These are phyloP conservation scores for Pachypeltis micranthus DNA, from an alignment of 1,140 invertebrate genomes.

Conservation along the genomic window DNA sequence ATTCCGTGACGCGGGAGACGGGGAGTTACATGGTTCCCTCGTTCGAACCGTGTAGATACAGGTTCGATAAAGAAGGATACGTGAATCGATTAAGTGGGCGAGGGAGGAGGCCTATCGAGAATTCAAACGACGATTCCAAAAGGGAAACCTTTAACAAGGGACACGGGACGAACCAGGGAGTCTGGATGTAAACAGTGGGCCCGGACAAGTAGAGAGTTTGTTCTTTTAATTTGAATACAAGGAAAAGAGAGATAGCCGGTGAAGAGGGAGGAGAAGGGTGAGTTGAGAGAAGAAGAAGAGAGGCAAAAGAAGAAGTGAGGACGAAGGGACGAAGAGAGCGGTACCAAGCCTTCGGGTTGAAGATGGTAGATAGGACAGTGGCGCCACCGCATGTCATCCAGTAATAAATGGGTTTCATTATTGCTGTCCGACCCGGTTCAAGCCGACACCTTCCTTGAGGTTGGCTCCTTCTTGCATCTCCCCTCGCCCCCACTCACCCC, in stretches of 20 bases:
- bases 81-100: too few species aligned
- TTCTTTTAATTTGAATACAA: slow-evolving; percentile 10
- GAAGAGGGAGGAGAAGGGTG: neutral
- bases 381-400: slow-evolving; percentile 6
- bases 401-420: slow-evolving; percentile 10
- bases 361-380: slow-evolving; percentile 7
- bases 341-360: neutral
- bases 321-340: neutral
- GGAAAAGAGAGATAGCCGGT: neutral
- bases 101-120: too few species aligned
- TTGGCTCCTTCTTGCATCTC: neutral
- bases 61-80: too few species aligned
- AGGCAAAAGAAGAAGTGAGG: neutral
- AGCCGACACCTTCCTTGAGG: neutral
- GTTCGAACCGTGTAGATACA: too few species aligned
- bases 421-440: slow-evolving; percentile 7
- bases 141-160: neutral
- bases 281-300: neutral
- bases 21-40: too few species aligned
- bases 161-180: slow-evolving; percentile 1
- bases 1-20: too few species aligned
- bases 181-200: slow-evolving; percentile 1
- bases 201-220: slow-evolving; percentile 1
- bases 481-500: neutral
- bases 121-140: too few species aligned